Percentiles rank a stretch among this genome's conserved stretches.
Evolutionary conservation across 2,797 vertebrate species (phyloP).

Genomic region (Vireo griseus): DNA sequence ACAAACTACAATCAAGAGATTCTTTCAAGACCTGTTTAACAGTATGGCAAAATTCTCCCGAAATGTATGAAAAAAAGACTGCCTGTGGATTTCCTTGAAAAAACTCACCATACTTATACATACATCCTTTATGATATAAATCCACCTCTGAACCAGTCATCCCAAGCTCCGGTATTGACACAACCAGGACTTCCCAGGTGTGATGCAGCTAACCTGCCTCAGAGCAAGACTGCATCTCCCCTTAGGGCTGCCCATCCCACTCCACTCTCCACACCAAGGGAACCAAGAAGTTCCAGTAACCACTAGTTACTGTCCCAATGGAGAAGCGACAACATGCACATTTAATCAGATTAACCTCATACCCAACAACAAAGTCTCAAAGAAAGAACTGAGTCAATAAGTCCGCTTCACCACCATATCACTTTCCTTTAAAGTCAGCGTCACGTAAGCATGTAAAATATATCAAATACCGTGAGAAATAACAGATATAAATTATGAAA

Average conservation of each 20-base stretch:
- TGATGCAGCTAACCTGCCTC: background rate
- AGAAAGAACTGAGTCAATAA: background rate
- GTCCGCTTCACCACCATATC: background rate
- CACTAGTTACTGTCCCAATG: background rate
- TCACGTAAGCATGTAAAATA: background rate
- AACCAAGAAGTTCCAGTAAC: background rate
- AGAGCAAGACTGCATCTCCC: background rate
- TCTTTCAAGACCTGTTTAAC: background rate
- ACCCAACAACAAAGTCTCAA: background rate
- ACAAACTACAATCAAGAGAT: background rate
- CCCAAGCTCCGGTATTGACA: rapidly evolving
- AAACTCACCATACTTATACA: background rate
- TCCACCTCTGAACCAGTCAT: background rate
- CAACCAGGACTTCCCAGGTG: background rate
- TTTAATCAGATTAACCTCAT: background rate
- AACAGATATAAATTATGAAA: background rate
- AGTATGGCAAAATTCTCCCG: background rate
- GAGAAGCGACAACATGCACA: background rate
- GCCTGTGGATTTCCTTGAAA: background rate
- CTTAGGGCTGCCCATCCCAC: background rate
- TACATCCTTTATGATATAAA: background rate
- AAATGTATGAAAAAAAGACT: background rate
- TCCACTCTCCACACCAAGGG: background rate
- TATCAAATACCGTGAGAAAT: background rate
- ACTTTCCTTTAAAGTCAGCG: background rate